Conservation (phyloP, 2,797 vertebrate genomes). For the Yasuhikotakia modesta region DNA sequence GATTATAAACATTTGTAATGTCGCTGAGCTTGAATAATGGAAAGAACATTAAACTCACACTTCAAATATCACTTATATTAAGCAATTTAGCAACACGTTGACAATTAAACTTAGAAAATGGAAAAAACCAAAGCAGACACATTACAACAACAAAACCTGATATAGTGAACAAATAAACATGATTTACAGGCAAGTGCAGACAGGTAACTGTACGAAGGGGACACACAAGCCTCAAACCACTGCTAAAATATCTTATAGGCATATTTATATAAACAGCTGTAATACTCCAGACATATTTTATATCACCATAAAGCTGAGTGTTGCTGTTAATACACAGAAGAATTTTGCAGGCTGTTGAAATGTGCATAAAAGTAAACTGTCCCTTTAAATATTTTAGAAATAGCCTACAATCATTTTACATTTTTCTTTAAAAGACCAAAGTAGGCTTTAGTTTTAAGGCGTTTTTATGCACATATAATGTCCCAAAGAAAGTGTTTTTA, state of each 20-base stretch:
- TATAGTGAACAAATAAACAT: background rate
- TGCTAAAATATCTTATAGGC: background rate
- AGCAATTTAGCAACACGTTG: too few species aligned
- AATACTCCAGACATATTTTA: background rate
- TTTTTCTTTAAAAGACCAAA: background rate
- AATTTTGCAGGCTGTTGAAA: background rate
- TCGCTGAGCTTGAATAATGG: too few species aligned
- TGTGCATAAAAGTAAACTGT: background rate
- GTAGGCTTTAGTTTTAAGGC: background rate
- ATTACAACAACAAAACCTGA: background rate
- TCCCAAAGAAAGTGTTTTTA: background rate
- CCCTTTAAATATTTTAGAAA: background rate
- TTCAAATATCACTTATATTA: too few species aligned
- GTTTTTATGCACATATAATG: background rate
- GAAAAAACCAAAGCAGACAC: background rate
- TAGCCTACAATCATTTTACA: background rate
- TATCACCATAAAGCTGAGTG: background rate
- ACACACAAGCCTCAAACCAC: background rate
- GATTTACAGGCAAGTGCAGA: background rate
- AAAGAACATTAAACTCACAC: too few species aligned
- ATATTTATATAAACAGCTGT: background rate
- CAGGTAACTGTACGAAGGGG: background rate
- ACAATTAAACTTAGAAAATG: background rate
- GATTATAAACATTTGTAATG: too few species aligned
- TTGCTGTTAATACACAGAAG: background rate